phyloP scores from a whole-genome alignment of 1,140 invertebrate genomes.

The Saccostrea cuccullata region DNA sequence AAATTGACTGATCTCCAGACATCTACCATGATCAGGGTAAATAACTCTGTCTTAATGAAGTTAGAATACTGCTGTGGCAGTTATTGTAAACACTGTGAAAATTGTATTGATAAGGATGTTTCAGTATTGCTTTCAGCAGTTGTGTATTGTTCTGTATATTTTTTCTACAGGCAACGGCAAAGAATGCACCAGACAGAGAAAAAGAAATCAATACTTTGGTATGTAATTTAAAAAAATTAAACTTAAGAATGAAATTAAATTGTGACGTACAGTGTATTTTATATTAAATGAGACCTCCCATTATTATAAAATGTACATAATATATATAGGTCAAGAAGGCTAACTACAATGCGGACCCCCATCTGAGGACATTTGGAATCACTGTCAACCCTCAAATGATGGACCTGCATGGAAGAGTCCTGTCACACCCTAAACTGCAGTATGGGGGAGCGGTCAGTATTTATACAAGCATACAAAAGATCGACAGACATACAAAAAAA shows the following conservation, averaged over 20 bases:
- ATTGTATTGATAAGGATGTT: too few relatives aligned
- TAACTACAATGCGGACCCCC: constrained; percentile 99
- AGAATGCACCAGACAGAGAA: constrained; percentile 97
- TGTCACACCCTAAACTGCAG: constrained; percentile 98
- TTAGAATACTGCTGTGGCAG: too few relatives aligned
- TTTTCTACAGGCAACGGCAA: constrained; percentile 88
- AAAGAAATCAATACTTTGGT: constrained; percentile 98
- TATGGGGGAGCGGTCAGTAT: constrained; percentile 95
- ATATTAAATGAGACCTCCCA: not conserved
- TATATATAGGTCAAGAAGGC: constrained; percentile 86
- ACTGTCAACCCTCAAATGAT: constrained; percentile 99
- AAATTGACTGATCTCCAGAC: constrained; percentile 99
- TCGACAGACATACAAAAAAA: too few relatives aligned
- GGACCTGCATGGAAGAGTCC: constrained; percentile 97
- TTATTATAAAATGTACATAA: not conserved
- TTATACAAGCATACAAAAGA: not conserved
- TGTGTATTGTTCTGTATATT: constrained; percentile 1
- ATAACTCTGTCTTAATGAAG: not conserved
- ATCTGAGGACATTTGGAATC: constrained; percentile 98
- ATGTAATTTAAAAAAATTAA: constrained; percentile 38
- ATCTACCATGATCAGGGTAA: constrained; percentile 99
- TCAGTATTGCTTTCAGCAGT: too few relatives aligned
- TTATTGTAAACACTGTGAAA: too few relatives aligned
- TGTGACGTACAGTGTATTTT: not conserved
- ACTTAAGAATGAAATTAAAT: not conserved